phyloP scores from a whole-genome alignment of 2,113 vertebrate species.

The Panthera leo region DNA sequence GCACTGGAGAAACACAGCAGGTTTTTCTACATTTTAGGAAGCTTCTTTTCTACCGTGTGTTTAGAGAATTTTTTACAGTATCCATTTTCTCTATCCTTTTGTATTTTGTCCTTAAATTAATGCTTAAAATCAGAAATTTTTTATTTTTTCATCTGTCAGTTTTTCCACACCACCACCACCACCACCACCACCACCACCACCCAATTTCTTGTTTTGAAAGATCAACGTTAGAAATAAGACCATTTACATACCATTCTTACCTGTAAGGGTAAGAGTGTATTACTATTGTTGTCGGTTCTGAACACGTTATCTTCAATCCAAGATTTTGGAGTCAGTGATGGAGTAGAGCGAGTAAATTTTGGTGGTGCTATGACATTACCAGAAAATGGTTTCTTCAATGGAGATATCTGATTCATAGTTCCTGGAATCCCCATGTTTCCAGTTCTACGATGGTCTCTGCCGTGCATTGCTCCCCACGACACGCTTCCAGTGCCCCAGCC shows the following conservation, averaged over 20 bases:
- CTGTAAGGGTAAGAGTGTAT: constrained; percentile 96
- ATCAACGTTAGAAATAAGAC: constrained; percentile 50
- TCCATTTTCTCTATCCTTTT: background rate
- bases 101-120: constrained; percentile 29
- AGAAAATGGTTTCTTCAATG: constrained; percentile 97
- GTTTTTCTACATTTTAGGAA: constrained; percentile 44
- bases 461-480: constrained; percentile 93
- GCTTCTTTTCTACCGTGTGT: background rate
- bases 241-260: constrained; percentile 87
- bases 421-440: constrained; percentile 93
- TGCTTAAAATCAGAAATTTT: background rate
- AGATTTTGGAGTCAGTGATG: constrained; percentile 94
- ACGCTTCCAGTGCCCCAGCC: constrained; percentile 95
- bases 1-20: background rate
- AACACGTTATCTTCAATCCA: constrained; percentile 99
- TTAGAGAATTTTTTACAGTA: constrained; percentile 14
- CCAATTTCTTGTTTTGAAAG: constrained; percentile 29
- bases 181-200: background rate
- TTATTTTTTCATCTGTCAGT: background rate
- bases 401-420: constrained; percentile 94
- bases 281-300: constrained; percentile 98
- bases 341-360: constrained; percentile 95
- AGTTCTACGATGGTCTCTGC: constrained; percentile 94
- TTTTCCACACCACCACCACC: background rate
- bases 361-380: constrained; percentile 98